Percentiles rank a stretch among this genome's conserved stretches.
Conservation (phyloP, 2,113 vertebrate genomes). For the Panthera uncia region DNA sequence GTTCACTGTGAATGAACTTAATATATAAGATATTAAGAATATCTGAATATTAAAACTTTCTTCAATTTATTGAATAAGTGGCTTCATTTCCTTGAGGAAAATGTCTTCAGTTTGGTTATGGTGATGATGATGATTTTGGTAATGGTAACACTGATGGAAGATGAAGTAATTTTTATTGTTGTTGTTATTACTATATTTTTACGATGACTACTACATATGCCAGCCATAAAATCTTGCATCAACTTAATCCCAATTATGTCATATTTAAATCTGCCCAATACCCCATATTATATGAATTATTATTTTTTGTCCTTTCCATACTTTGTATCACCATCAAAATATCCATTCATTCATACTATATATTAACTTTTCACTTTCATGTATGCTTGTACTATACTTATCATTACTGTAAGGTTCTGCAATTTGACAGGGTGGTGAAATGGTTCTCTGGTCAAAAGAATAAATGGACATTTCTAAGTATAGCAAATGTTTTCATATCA, state of each 20-base stretch:
- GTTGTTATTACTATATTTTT: neutral
- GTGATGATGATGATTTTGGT: neutral
- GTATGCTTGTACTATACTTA: neutral
- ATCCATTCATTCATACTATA: neutral
- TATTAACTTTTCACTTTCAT: neutral
- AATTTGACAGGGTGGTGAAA: neutral
- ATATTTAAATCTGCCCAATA: neutral
- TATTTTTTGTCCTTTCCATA: neutral
- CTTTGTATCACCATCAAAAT: neutral
- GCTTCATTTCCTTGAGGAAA: neutral
- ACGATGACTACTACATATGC: too few relatives aligned
- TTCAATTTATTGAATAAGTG: neutral
- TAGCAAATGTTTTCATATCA: neutral
- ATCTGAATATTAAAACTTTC: neutral
- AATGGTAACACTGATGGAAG: neutral
- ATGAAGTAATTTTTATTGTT: neutral
- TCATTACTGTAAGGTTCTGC: neutral
- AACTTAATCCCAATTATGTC: neutral
- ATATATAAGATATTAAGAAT: neutral
- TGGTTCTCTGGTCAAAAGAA: neutral
- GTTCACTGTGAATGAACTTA: neutral
- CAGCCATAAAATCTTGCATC: neutral
- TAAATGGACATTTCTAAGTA: neutral
- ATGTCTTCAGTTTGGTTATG: neutral
- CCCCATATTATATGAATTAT: neutral